These are phyloP conservation scores for Hylaeus anthracinus DNA, from an alignment of 1,140 invertebrate genomes.

Conservation along the genomic window DNA sequence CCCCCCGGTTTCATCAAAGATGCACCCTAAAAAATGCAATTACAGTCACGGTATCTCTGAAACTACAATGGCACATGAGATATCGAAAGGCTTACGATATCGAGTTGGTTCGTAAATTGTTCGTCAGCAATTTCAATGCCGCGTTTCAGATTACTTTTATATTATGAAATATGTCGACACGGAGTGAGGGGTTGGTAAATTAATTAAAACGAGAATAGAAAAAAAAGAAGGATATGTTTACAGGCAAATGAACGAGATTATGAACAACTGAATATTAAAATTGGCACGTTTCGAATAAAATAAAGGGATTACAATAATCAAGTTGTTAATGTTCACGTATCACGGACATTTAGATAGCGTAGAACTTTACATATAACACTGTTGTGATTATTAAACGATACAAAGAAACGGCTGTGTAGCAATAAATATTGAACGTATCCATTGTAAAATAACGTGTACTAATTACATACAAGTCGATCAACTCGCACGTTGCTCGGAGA, in stretches of 20 bases:
- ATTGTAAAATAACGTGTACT: neutral
- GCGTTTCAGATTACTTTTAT: neutral
- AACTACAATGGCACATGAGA: slow-evolving; percentile 10
- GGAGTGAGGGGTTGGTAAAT: slow-evolving; percentile 2
- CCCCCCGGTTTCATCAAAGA: neutral
- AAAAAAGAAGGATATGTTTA: neutral
- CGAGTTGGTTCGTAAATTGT: slow-evolving; percentile 15
- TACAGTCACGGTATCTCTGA: slow-evolving; percentile 25
- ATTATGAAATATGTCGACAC: neutral
- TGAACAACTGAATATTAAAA: neutral
- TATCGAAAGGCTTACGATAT: slow-evolving; percentile 32
- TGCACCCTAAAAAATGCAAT: neutral
- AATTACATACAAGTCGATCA: slow-evolving; percentile 11
- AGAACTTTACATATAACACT: slow-evolving; percentile 17
- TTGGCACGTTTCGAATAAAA: neutral
- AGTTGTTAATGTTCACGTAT: slow-evolving; percentile 44
- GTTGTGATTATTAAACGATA: neutral
- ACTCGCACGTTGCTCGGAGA: slow-evolving; percentile 48
- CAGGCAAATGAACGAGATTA: neutral
- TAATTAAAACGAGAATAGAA: neutral
- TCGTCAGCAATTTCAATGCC: slow-evolving; percentile 3
- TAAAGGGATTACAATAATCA: slow-evolving; percentile 23
- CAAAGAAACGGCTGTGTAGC: neutral
- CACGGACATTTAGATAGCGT: slow-evolving; percentile 49
- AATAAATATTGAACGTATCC: neutral